phyloP scores from a whole-genome alignment of 2,797 vertebrate species.

The Sitta carolinensis region DNA sequence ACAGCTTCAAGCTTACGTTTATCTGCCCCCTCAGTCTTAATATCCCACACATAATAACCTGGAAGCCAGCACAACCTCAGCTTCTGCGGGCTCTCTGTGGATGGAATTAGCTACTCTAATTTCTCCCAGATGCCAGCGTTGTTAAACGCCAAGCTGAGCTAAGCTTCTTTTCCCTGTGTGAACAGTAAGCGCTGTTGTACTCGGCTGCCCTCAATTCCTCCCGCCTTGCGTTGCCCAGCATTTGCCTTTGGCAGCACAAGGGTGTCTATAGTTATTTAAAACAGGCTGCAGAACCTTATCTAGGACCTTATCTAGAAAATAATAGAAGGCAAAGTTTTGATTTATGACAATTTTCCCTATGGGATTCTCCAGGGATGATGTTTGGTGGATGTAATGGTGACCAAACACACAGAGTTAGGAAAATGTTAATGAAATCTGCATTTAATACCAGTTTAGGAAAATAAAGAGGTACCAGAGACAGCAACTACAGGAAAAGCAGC shows the following conservation, averaged over 20 bases:
- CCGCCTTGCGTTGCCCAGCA: fast-evolving
- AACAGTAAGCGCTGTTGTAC: neutral
- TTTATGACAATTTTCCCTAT: neutral
- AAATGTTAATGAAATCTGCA: neutral
- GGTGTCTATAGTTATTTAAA: neutral
- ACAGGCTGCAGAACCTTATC: neutral
- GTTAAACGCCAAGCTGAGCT: neutral
- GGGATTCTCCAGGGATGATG: neutral
- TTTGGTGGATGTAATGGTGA: neutral
- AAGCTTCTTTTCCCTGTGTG: constrained; percentile 43
- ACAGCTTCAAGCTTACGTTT: neutral
- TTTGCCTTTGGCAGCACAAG: neutral
- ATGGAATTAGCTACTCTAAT: constrained; percentile 23
- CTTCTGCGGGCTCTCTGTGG: neutral
- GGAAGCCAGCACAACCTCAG: neutral
- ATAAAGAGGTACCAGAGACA: neutral
- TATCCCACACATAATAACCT: neutral
- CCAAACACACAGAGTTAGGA: neutral
- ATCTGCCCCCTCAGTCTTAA: neutral
- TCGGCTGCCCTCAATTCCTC: neutral
- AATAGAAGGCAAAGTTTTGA: neutral
- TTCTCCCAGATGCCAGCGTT: neutral
- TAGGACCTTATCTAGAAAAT: neutral
- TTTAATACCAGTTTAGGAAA: neutral
- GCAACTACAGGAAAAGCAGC: neutral